Evolutionary conservation across 2,113 vertebrate species (phyloP).

Genomic region (Siniperca knerii): DNA sequence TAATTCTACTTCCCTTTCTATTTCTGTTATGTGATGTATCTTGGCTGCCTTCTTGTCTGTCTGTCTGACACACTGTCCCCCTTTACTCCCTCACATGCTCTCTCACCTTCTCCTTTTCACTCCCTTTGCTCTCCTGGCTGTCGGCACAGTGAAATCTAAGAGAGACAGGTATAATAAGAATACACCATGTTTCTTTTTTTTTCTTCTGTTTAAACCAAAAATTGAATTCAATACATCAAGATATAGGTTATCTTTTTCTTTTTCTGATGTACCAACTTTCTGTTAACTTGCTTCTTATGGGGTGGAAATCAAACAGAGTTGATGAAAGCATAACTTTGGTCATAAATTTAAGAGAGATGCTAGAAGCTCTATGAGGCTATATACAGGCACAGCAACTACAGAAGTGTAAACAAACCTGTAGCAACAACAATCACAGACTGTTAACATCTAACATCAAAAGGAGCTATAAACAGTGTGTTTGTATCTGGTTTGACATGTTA

Average conservation of each 20-base stretch:
- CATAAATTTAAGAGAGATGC: no score
- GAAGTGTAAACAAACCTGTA: no score
- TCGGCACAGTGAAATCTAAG: background rate
- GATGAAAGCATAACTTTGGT: background rate
- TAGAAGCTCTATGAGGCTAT: no score
- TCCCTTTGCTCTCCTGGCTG: background rate
- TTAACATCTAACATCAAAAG: no score
- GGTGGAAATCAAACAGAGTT: background rate
- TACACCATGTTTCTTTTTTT: background rate
- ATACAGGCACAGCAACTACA: no score
- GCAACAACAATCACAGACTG: no score
- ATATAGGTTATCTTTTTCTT: no score
- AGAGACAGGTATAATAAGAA: background rate
- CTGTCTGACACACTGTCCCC: background rate
- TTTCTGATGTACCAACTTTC: no score
- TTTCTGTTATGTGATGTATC: constrained; percentile 32
- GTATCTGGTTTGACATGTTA: no score
- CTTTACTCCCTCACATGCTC: background rate
- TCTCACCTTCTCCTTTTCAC: constrained; percentile 8
- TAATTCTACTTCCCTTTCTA: constrained; percentile 39
- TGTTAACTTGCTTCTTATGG: no score
- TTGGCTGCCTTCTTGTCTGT: background rate
- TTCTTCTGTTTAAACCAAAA: background rate
- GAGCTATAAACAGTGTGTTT: no score
- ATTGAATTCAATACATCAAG: background rate